Percentiles rank a stretch among this genome's conserved stretches.
phyloP scores from a whole-genome alignment of 92 coral and sea anemone species.

The Umimayanthus chanpuru region DNA sequence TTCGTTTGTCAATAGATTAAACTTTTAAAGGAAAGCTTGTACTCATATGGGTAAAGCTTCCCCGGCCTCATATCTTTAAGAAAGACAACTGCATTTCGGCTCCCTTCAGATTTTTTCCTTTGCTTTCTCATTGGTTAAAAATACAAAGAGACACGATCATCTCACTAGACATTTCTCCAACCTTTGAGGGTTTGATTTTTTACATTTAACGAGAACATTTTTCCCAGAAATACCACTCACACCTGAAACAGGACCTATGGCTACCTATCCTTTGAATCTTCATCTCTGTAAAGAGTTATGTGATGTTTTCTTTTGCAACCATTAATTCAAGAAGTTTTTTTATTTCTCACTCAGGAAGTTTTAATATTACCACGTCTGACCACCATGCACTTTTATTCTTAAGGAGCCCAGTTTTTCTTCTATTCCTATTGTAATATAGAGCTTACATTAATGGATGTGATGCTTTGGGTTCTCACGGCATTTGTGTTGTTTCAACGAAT shows the following conservation, averaged over 20 bases:
- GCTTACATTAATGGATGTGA: neutral
- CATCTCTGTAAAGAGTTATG: too few relatives aligned
- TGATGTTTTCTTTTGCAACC: too few relatives aligned
- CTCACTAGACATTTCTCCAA: slow-evolving; percentile 48
- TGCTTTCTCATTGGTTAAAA: slow-evolving; percentile 49
- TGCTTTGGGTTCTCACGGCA: neutral
- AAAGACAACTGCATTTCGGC: slow-evolving; percentile 42
- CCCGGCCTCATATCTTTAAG: slow-evolving; percentile 51
- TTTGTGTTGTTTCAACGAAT: neutral
- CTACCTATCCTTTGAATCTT: too few relatives aligned
- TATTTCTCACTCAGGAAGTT: slow-evolving; percentile 40
- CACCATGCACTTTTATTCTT: slow-evolving; percentile 55
- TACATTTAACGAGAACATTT: slow-evolving; percentile 30
- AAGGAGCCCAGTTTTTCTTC: neutral
- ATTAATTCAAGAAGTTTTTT: too few relatives aligned
- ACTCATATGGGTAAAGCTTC: slow-evolving; percentile 20
- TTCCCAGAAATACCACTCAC: too few relatives aligned
- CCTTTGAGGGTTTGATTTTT: slow-evolving; percentile 46
- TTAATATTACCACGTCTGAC: slow-evolving; percentile 53
- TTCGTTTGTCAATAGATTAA: slow-evolving; percentile 42
- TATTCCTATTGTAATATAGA: neutral
- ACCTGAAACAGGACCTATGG: too few relatives aligned
- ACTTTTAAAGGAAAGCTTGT: slow-evolving; percentile 47
- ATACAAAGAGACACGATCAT: slow-evolving; percentile 51
- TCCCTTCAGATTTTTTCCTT: slow-evolving; percentile 35